These are phyloP conservation scores for Helogale parvula DNA, from an alignment of 2,113 vertebrate genomes.

Conservation along the genomic window DNA sequence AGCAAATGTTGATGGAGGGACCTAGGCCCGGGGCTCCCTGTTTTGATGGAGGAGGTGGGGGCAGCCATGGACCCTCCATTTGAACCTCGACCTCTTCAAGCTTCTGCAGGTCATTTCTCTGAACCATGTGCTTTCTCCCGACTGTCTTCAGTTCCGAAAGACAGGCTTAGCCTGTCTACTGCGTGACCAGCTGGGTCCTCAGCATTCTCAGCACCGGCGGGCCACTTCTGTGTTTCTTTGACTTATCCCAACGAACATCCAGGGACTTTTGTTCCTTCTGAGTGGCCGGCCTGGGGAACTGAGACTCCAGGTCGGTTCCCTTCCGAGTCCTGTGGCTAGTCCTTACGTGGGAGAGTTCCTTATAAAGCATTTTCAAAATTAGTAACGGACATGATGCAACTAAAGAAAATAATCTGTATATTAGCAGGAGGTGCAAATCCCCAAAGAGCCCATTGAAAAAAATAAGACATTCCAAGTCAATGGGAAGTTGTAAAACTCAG, in stretches of 20 bases:
- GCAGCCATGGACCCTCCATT: not conserved
- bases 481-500: slow-evolving; percentile 71
- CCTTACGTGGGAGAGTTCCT: not conserved
- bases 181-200: not conserved
- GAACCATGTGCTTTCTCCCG: not conserved
- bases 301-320: not conserved
- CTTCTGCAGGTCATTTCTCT: not conserved
- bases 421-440: slow-evolving; percentile 65
- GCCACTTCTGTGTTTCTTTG: not conserved
- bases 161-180: not conserved
- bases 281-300: not conserved
- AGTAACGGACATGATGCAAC: slow-evolving; percentile 12
- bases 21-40: not conserved
- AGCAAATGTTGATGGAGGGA: not conserved
- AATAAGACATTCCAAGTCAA: slow-evolving; percentile 38
- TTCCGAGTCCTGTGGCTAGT: not conserved
- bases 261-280: not conserved
- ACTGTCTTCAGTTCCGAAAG: not conserved
- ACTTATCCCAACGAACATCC: not conserved
- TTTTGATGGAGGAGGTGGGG: not conserved
- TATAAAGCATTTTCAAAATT: slow-evolving; percentile 47
- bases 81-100: not conserved
- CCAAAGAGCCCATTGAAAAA: not conserved
- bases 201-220: not conserved
- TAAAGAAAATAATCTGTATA: slow-evolving; percentile 67